Base-by-base conservation (phyloP, 2,797 vertebrate genomes). In the Leuciscus waleckii region DNA sequence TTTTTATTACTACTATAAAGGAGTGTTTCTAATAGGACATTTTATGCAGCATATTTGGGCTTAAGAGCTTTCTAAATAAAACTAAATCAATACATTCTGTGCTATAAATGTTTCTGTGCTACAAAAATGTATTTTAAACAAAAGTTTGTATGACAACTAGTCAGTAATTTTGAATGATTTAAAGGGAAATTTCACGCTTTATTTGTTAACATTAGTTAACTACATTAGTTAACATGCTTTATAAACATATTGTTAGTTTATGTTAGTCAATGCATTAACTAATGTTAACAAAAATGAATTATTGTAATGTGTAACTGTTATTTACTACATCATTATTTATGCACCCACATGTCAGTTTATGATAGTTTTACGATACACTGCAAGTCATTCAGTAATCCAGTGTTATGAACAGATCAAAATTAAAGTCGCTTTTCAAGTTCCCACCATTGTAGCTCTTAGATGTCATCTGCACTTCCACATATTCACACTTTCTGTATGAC, bases 1-100 rank as follows among this genome's bases (percentile, higher is more conserved):
- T 81, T 26, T 70, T 26, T 74, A 35, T 32, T 65, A 61, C 39
- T 11, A 35, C 54, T 35, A 73, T 46, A n/a, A 82, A 61, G 39
- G 16, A 14, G 3, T n/a, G 7, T 67, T 51, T 68, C 8, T 26
- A 16, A 51, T 16, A 35, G 35, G 11, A 80, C 6, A 10, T 81
- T 39, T 58, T 69, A 23, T 54, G 46, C 13, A 16, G 46, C 10
- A 35, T 75, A 23, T 75, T 75, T 75, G 71, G 21, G 16, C 7
- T 16, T 0, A 71, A 29, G 13, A 71, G 14, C 14, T 74, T 74
- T 51, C 16, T 51, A 6, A 70, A 74, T 51, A 74, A 13, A 11
- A 49, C 32, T 2, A 74, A 5, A 29, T 35, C 2, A 74, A 74
- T 49, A 32, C 13, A 16, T 65, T 32, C 26, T 65, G 26, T 63